Evolutionary conservation across 1,140 invertebrate genomes (phyloP).

Genomic region (Tetramorium alpestre): DNA sequence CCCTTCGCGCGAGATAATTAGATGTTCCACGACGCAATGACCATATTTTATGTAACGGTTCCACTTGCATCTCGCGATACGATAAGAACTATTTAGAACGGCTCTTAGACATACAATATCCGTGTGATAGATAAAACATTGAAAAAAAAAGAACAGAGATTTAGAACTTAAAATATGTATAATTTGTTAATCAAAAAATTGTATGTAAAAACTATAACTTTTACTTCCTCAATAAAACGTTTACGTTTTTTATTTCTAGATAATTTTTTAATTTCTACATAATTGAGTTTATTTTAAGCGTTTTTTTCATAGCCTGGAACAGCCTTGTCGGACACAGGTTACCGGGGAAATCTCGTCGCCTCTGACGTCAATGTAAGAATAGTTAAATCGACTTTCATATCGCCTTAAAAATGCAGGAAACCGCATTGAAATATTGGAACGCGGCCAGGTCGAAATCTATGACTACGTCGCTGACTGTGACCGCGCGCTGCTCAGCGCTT

Average conservation of each 20-base stretch:
- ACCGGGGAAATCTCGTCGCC: not conserved
- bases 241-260: not conserved
- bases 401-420: conserved; percentile 17
- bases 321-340: not conserved
- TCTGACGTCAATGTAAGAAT: conserved; percentile 13
- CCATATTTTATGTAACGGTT: not conserved
- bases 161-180: not conserved
- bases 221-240: not conserved
- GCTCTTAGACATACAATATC: not conserved
- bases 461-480: not conserved
- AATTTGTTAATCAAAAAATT: not conserved
- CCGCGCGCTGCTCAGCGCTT: not conserved
- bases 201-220: not conserved
- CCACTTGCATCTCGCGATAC: not conserved
- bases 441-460: conserved; percentile 16
- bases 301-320: not conserved
- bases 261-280: not conserved
- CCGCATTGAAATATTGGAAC: conserved; percentile 26
- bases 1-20: not conserved
- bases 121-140: not conserved
- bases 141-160: too few relatives aligned
- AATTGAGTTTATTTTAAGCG: not conserved
- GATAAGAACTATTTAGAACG: not conserved
- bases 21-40: not conserved
- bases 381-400: conserved; percentile 11